These are phyloP conservation scores for Agonum fuliginosum DNA, from an alignment of 2,888 invertebrate genomes.

Conservation along the genomic window DNA sequence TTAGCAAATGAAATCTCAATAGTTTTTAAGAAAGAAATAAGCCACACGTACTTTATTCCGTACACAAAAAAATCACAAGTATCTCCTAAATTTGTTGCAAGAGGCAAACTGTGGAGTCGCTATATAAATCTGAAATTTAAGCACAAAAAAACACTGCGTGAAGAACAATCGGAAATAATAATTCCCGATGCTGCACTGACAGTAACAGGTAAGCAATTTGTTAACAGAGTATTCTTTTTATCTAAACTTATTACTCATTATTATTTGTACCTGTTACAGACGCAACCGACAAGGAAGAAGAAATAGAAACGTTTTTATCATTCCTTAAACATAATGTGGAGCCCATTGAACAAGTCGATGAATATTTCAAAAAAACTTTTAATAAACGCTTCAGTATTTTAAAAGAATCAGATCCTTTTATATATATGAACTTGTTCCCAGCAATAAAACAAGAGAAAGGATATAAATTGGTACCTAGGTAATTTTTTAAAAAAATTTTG, in stretches of 20 bases:
- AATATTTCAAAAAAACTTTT: background rate
- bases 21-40: background rate
- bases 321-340: background rate
- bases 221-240: too few species aligned
- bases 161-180: background rate
- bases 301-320: background rate
- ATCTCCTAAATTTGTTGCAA: background rate
- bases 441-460: background rate
- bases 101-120: background rate
- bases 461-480: background rate
- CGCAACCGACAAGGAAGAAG: background rate
- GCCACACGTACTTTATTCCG: background rate
- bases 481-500: background rate
- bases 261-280: background rate
- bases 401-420: background rate
- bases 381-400: background rate
- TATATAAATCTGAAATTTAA: background rate
- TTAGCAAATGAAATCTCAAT: background rate
- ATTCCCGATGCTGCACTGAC: too few species aligned
- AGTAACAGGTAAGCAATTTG: slow-evolving; percentile 1
- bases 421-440: background rate
- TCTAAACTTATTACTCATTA: too few species aligned
- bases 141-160: background rate
- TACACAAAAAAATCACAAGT: background rate
- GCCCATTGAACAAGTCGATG: background rate